Evolutionary conservation across 2,113 vertebrate genomes (phyloP).

Genomic region (Indicator indicator): DNA sequence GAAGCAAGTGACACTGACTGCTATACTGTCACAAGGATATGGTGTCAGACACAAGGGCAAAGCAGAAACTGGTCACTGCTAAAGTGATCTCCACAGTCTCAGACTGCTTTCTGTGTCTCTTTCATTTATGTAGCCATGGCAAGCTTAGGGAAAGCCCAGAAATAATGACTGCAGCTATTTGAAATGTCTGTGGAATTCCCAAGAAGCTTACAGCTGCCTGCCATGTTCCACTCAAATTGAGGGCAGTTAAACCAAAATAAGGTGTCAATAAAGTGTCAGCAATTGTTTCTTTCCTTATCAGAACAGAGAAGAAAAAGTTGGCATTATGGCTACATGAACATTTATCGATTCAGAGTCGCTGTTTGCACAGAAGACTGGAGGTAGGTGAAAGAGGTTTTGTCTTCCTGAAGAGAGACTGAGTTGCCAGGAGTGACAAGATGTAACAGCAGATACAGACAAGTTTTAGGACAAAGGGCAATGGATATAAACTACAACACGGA

Average conservation of each 20-base stretch:
- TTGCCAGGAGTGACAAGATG: background rate
- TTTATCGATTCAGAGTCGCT: background rate
- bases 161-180: background rate
- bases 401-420: background rate
- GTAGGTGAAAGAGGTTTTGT: background rate
- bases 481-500: no score
- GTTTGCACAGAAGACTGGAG: background rate
- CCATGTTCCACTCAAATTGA: background rate
- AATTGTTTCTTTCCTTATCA: background rate
- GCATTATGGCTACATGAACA: background rate
- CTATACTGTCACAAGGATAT: background rate
- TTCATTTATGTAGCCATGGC: background rate
- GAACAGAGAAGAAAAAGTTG: background rate
- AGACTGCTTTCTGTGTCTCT: background rate
- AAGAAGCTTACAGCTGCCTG: background rate
- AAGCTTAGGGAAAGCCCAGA: background rate
- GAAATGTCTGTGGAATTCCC: background rate
- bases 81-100: background rate
- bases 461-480: no score
- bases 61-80: background rate
- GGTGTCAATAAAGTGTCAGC: background rate
- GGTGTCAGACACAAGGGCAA: background rate
- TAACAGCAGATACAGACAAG: background rate
- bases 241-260: background rate
- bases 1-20: fast-evolving